Base-by-base conservation (phyloP, 2,113 vertebrate species). In the Aix galericulata region DNA sequence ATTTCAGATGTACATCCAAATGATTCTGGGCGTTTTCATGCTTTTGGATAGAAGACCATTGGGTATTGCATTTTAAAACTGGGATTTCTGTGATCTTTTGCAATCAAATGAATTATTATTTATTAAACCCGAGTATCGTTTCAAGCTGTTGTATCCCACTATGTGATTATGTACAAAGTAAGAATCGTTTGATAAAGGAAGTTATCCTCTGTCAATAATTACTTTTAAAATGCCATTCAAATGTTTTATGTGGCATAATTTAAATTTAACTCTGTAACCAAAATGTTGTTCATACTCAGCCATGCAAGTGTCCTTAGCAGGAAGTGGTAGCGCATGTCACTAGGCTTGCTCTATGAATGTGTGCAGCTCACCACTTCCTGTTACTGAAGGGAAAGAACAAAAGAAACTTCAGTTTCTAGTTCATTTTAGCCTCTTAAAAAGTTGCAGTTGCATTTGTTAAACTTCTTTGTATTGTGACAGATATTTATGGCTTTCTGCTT, bases 291-390 rank as follows among this genome's bases (percentile, higher is more conserved):
- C 2, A 10, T 85, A 17, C 18, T 63, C 11, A 9, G 52, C 90
- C n/a, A 1, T 76, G 74, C 53, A 78, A 55, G 53, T 31, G 71
- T 71, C 6, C 76, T 89, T 8, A 64, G 66, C 85, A 94, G 97
- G 96, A 98, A 98, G 93, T 69, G 89, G 91, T 69, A 78, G 67
- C 95, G 9, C 88, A 87, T 92, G 88, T 86, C 75, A 79, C 71
- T 84, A 77, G 73, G 71, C 86, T 86, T 50, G 63, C 23, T 38
- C 74, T 59, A 31, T 73, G 20, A 86, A n/a, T 18, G 23, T 36
- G 48, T 93, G 96, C 80, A 74, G 78, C 77, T 95, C 79, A 83
- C 94, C 87, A 66, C 91, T 98, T 97, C 95, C 97, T 98, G 73
- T 84, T 88, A 11, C 91, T 71, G 86, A 85, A 82, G 68, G n/a